phyloP scores from a whole-genome alignment of 1,140 invertebrate species.

The Papilio xuthus region DNA sequence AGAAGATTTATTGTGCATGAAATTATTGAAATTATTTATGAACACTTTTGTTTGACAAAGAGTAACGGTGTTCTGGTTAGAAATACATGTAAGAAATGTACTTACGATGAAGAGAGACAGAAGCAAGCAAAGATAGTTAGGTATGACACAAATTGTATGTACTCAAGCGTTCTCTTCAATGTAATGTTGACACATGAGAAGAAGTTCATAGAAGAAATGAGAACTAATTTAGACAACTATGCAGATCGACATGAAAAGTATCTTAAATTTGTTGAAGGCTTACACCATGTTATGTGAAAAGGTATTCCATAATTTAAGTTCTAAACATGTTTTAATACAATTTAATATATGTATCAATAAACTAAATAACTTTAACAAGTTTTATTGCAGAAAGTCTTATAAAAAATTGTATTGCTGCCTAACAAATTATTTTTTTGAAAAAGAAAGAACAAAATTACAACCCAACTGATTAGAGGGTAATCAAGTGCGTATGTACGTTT shows the following conservation, averaged over 20 bases:
- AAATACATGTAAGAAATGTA: slow-evolving; percentile 61
- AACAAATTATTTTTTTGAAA: too few species aligned
- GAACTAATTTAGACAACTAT: slow-evolving; percentile 67
- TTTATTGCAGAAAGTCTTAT: too few species aligned
- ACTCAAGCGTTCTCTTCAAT: slow-evolving; percentile 70
- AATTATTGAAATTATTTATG: slow-evolving; percentile 63
- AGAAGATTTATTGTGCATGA: slow-evolving; percentile 71
- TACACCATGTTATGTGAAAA: slow-evolving; percentile 64
- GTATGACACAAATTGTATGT: slow-evolving; percentile 70
- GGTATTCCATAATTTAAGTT: neutral
- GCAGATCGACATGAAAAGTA: slow-evolving; percentile 76
- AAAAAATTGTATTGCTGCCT: too few species aligned
- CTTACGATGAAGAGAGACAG: slow-evolving; percentile 57
- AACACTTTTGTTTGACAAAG: slow-evolving; percentile 65
- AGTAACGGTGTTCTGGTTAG: slow-evolving; percentile 63
- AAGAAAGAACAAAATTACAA: too few species aligned
- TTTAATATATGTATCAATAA: neutral
- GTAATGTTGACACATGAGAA: slow-evolving; percentile 70
- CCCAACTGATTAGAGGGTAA: too few species aligned
- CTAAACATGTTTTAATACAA: neutral
- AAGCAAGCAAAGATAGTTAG: slow-evolving; percentile 72
- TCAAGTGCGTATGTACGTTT: too few species aligned
- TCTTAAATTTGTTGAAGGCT: slow-evolving; percentile 71
- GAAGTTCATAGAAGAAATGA: slow-evolving; percentile 67
- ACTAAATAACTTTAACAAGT: too few species aligned